Evolutionary conservation across 37 sponge, comb jelly and placozoan genomes (phyloP).

Genomic region (Lycopodina hypogea): DNA sequence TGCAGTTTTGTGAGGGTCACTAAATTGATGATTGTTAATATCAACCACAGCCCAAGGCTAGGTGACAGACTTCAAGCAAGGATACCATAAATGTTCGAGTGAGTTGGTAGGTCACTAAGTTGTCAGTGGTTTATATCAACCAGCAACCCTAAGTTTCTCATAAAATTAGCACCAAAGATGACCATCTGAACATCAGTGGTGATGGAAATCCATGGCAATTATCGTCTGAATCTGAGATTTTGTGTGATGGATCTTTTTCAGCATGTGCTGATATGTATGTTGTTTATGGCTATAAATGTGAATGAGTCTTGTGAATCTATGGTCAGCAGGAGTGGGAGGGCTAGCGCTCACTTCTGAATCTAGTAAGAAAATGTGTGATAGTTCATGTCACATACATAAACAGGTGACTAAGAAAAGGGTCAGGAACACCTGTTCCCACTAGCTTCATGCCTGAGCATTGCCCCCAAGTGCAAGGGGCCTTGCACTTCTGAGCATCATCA

Average conservation of each 20-base stretch:
- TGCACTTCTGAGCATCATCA: too few species aligned
- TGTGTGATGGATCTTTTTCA: constrained; percentile 51
- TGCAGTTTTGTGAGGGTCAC: too few species aligned
- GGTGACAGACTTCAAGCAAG: background rate
- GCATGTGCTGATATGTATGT: constrained; percentile 3
- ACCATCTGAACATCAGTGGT: constrained; percentile 62
- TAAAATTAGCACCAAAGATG: constrained; percentile 68
- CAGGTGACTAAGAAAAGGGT: constrained; percentile 53
- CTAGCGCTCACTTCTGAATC: constrained; percentile 31
- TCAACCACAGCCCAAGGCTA: too few species aligned
- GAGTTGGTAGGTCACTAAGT: constrained; percentile 35
- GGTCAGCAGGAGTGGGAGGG: constrained; percentile 26
- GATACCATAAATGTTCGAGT: constrained; percentile 35
- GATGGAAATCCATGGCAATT: constrained; percentile 67
- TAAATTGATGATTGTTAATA: too few species aligned
- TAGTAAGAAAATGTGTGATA: constrained; percentile 33
- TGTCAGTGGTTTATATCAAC: constrained; percentile 43
- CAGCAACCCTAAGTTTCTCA: constrained; percentile 47
- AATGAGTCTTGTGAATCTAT: background rate
- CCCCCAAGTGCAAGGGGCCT: too few species aligned
- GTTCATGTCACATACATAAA: constrained; percentile 34
- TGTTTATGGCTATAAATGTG: constrained; percentile 25
- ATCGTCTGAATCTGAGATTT: constrained; percentile 51
- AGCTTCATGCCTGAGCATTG: constrained; percentile 24
- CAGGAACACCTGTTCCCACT: constrained; percentile 57